Evolutionary conservation across 2,113 vertebrate genomes (phyloP).

Genomic region (Anoplopoma fimbria): DNA sequence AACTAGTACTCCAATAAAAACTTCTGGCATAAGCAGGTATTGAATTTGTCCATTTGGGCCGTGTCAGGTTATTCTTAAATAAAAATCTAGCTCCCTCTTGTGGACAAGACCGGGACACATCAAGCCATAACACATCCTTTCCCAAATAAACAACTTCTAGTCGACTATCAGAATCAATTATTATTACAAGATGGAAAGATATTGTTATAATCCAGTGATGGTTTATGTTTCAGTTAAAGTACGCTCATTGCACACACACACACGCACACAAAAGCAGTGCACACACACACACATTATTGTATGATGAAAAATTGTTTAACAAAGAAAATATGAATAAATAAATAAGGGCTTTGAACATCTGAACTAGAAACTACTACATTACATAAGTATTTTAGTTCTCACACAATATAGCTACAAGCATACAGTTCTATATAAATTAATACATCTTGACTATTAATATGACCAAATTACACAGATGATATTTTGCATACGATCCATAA

Average conservation of each 20-base stretch:
- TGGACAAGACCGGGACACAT: conserved; percentile 45
- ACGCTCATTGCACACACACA: conserved; percentile 8
- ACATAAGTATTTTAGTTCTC: conserved; percentile 27
- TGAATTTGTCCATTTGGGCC: conserved; percentile 26
- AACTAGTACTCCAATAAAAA: conserved; percentile 35
- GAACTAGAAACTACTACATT: conserved; percentile 38
- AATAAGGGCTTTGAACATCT: conserved; percentile 18
- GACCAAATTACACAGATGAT: conserved; percentile 18
- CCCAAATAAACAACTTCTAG: background rate
- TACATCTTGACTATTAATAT: conserved; percentile 16
- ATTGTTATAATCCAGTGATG: conserved; percentile 7
- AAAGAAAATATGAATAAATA: conserved; percentile 30
- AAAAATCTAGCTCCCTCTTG: conserved; percentile 63
- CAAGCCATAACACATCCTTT: background rate
- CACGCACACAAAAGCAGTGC: conserved; percentile 37
- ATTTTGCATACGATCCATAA: background rate
- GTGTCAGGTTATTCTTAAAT: conserved; percentile 21
- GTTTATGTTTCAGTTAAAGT: background rate
- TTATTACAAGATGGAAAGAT: conserved; percentile 10
- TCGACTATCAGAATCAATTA: conserved; percentile 1
- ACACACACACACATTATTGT: conserved; percentile 17
- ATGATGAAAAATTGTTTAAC: conserved; percentile 19
- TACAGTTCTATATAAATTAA: conserved; percentile 25
- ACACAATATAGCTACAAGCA: conserved; percentile 50
- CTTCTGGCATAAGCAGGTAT: conserved; percentile 29